Evolutionary conservation across 2,113 vertebrate genomes (phyloP).

Genomic region (Gnathonemus longibarbis): DNA sequence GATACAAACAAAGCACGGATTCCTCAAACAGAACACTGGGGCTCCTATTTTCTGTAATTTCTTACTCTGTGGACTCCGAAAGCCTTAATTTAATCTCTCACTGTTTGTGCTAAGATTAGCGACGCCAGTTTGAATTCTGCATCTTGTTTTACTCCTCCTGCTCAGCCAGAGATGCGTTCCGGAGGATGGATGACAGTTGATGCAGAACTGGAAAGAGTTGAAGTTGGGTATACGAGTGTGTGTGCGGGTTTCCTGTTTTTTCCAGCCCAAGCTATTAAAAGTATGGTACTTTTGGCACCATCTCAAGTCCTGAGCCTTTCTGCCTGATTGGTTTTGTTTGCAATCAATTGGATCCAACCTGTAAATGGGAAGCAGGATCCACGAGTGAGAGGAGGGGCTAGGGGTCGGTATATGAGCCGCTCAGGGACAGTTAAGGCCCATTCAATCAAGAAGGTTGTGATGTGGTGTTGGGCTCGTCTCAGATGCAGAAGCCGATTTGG

Average conservation of each 20-base stretch:
- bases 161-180: slow-evolving; percentile 21
- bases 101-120: slow-evolving; percentile 55
- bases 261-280: slow-evolving; percentile 39
- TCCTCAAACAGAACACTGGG: slow-evolving; percentile 21
- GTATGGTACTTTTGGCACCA: slow-evolving; percentile 39
- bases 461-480: slow-evolving; percentile 47
- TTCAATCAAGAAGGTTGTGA: slow-evolving; percentile 43
- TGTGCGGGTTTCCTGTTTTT: slow-evolving; percentile 30
- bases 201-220: not conserved
- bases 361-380: slow-evolving; percentile 48
- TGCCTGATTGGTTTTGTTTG: slow-evolving; percentile 50
- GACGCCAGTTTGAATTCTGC: slow-evolving; percentile 54
- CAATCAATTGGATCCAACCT: slow-evolving; percentile 51
- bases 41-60: slow-evolving; percentile 10
- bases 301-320: slow-evolving; percentile 48
- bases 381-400: slow-evolving; percentile 33
- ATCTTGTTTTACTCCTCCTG: slow-evolving; percentile 33
- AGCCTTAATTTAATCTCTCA: slow-evolving; percentile 55
- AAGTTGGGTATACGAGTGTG: slow-evolving; percentile 16
- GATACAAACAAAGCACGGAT: slow-evolving; percentile 43
- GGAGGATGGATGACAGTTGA: not conserved
- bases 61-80: slow-evolving; percentile 22
- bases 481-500: not conserved
- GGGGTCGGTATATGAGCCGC: slow-evolving; percentile 30
- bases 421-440: slow-evolving; percentile 44